Percentiles rank a stretch among this genome's conserved stretches.
These are phyloP conservation scores for Tetranychus truncatus DNA, from an alignment of 2,888 invertebrate species.

Conservation along the genomic window DNA sequence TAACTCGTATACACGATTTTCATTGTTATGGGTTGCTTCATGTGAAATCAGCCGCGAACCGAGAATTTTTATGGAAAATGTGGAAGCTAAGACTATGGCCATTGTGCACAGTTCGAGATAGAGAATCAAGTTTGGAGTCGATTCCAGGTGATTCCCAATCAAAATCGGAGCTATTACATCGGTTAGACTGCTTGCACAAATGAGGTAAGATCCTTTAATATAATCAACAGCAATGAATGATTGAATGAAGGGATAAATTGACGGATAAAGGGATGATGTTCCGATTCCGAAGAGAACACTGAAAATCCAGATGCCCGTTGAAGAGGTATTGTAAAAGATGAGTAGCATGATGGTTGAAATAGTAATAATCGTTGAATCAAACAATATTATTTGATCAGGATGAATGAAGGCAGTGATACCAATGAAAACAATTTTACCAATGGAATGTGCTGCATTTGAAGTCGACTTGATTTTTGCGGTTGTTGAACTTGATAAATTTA, in stretches of 20 bases:
- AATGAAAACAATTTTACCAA: background rate
- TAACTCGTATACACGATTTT: no score
- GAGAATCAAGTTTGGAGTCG: conserved; percentile 11
- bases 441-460: background rate
- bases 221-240: conserved; percentile 16
- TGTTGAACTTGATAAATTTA: background rate
- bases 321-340: conserved; percentile 7
- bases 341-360: background rate
- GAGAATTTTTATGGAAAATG: no score
- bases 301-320: conserved; percentile 17
- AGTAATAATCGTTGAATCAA: background rate
- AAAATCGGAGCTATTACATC: conserved; percentile 18
- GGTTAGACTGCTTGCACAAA: conserved; percentile 19
- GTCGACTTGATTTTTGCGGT: background rate
- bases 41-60: no score
- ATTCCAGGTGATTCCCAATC: conserved; percentile 19
- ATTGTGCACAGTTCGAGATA: background rate
- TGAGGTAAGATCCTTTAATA: conserved; percentile 17
- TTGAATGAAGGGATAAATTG: conserved; percentile 19
- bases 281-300: conserved; percentile 19
- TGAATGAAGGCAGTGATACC: background rate
- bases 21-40: no score
- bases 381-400: background rate
- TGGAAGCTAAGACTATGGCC: no score
- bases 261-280: conserved; percentile 20